phyloP scores from a whole-genome alignment of 1,140 invertebrate species.

The Euborellia annulipes region DNA sequence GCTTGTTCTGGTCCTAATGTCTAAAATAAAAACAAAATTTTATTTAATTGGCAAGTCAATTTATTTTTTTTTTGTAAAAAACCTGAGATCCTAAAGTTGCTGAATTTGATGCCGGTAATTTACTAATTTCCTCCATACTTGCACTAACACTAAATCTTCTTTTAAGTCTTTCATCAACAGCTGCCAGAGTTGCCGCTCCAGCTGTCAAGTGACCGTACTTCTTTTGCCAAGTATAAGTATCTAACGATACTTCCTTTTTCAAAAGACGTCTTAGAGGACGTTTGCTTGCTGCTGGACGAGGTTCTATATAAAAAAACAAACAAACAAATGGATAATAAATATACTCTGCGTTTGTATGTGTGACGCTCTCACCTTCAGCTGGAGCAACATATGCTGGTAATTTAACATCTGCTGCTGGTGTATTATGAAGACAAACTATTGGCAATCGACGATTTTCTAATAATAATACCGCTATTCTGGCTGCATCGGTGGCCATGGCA shows the following conservation, averaged over 20 bases:
- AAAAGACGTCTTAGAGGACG: constrained; percentile 55
- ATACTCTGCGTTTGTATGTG: not conserved
- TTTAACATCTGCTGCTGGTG: constrained; percentile 64
- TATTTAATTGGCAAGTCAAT: not conserved
- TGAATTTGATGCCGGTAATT: constrained; percentile 35
- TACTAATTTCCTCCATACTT: constrained; percentile 70
- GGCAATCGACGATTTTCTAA: constrained; percentile 58
- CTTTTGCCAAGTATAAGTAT: constrained; percentile 73
- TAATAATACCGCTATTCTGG: constrained; percentile 51
- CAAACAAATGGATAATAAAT: not conserved
- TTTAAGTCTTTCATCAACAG: constrained; percentile 59
- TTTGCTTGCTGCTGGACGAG: constrained; percentile 47
- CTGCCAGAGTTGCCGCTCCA: constrained; percentile 50
- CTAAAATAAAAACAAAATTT: constrained; percentile 15
- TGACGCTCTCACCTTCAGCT: constrained; percentile 24
- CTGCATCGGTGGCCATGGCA: constrained; percentile 59
- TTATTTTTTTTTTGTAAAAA: not conserved
- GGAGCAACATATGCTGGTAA: constrained; percentile 61
- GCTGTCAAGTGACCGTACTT: constrained; percentile 69
- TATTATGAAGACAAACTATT: constrained; percentile 66
- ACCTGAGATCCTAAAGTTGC: not conserved
- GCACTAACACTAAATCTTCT: constrained; percentile 64
- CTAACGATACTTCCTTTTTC: constrained; percentile 68
- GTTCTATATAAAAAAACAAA: constrained; percentile 2
- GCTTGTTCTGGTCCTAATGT: constrained; percentile 58